A percentile compares a stretch with the other conserved stretches of the same genome.
Evolutionary conservation across 2,113 vertebrate species (phyloP).

Genomic region (Coreoperca whiteheadi): DNA sequence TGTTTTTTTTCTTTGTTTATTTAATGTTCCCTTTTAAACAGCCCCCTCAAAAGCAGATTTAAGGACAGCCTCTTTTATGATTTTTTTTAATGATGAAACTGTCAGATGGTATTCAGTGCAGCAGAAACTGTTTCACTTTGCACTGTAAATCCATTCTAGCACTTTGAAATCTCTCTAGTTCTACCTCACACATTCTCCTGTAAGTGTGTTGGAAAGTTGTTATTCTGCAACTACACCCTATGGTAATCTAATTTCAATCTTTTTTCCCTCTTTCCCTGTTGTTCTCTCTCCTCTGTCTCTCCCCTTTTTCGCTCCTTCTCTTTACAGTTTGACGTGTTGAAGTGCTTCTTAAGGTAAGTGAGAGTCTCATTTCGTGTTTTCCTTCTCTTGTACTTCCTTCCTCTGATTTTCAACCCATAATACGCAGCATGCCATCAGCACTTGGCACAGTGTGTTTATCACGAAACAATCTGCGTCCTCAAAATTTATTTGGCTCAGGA

Average conservation of each 20-base stretch:
- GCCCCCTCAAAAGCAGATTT: constrained; percentile 36
- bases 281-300: constrained; percentile 7
- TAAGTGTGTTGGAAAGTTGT: constrained; percentile 58
- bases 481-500: constrained; percentile 60
- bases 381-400: constrained; percentile 38
- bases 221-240: constrained; percentile 6
- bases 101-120: constrained; percentile 31
- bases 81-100: constrained; percentile 38
- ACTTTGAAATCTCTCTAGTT: constrained; percentile 23
- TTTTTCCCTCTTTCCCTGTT: constrained; percentile 17
- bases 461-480: constrained; percentile 68
- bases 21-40: constrained; percentile 37
- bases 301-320: constrained; percentile 14
- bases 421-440: constrained; percentile 63
- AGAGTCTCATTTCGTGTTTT: constrained; percentile 55
- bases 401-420: constrained; percentile 66
- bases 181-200: constrained; percentile 15
- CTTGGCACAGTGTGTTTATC: constrained; percentile 62
- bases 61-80: constrained; percentile 17
- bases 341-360: constrained; percentile 79
- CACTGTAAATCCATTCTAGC: constrained; percentile 6
- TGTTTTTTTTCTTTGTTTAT: constrained; percentile 48
- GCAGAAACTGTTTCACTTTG: constrained; percentile 35
- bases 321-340: constrained; percentile 70
- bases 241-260: constrained; percentile 57